Evolutionary conservation across 2,113 vertebrate genomes (phyloP).

Genomic region (Papio anubis): DNA sequence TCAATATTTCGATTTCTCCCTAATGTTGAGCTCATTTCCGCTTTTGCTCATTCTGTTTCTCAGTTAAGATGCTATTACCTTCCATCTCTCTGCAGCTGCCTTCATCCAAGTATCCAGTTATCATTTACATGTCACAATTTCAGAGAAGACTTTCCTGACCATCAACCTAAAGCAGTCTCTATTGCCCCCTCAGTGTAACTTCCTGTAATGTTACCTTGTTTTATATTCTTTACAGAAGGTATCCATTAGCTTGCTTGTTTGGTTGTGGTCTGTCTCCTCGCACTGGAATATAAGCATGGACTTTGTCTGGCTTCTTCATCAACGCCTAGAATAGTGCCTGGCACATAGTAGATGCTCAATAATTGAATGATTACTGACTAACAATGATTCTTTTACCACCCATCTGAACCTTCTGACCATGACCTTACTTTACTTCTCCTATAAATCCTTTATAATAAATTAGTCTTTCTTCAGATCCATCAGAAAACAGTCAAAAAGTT

Average conservation of each 20-base stretch:
- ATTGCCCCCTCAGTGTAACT: background rate
- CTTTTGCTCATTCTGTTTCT: background rate
- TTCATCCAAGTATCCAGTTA: background rate
- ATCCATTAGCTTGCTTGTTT: background rate
- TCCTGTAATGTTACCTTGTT: background rate
- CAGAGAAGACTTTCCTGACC: background rate
- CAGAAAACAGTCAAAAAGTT: background rate
- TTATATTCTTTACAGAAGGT: background rate
- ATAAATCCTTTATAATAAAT: background rate
- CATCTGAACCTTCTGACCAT: background rate
- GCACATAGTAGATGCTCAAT: background rate
- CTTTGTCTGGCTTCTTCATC: background rate
- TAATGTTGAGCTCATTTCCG: background rate
- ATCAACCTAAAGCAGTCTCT: background rate
- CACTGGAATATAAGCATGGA: background rate
- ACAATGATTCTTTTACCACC: background rate
- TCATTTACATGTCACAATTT: background rate
- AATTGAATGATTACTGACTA: background rate
- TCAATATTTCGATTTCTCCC: background rate
- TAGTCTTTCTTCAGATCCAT: background rate
- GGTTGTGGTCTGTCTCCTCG: background rate
- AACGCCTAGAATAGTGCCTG: background rate
- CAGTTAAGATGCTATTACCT: background rate
- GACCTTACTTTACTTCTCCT: background rate
- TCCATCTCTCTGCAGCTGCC: background rate